A percentile compares a stretch with the other conserved stretches of the same genome.
phyloP scores from a whole-genome alignment of 2,113 vertebrate species.

The Pteruthius melanotis region DNA sequence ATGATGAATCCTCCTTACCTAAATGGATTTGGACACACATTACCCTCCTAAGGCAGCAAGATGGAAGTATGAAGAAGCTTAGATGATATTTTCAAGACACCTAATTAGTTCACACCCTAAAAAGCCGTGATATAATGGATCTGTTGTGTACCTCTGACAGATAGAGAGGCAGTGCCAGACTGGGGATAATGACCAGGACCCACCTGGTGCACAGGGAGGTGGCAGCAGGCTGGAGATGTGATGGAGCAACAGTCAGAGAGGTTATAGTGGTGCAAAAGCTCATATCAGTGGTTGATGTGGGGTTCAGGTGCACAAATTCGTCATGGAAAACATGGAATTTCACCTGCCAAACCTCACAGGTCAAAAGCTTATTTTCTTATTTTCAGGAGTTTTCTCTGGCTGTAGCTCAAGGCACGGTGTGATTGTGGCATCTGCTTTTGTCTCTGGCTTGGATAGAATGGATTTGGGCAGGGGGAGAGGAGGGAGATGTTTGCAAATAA shows the following conservation, averaged over 20 bases:
- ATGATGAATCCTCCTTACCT: not conserved
- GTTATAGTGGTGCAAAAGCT: not conserved
- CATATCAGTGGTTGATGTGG: accelerated
- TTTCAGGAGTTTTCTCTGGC: not conserved
- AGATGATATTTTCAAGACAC: not conserved
- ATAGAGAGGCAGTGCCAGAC: not conserved
- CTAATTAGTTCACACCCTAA: not conserved
- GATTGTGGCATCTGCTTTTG: not conserved
- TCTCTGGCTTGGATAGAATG: not conserved
- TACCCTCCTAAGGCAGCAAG: not conserved
- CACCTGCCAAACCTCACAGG: not conserved
- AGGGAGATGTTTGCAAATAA: not conserved
- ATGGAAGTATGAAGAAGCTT: not conserved
- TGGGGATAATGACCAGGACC: not conserved
- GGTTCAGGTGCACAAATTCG: not conserved
- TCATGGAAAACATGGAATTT: not conserved
- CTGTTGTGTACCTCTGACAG: not conserved
- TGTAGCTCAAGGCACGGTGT: accelerated
- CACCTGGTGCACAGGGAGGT: not conserved
- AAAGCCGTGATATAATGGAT: not conserved
- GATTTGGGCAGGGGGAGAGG: too few species aligned
- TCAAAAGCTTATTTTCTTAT: not conserved
- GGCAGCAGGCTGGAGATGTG: not conserved
- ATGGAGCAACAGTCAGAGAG: not conserved
- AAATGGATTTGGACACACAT: not conserved